A percentile compares a stretch with the other conserved stretches of the same genome.
Evolutionary conservation across 2,113 vertebrate genomes (phyloP).

Genomic region (Nibea coibor): DNA sequence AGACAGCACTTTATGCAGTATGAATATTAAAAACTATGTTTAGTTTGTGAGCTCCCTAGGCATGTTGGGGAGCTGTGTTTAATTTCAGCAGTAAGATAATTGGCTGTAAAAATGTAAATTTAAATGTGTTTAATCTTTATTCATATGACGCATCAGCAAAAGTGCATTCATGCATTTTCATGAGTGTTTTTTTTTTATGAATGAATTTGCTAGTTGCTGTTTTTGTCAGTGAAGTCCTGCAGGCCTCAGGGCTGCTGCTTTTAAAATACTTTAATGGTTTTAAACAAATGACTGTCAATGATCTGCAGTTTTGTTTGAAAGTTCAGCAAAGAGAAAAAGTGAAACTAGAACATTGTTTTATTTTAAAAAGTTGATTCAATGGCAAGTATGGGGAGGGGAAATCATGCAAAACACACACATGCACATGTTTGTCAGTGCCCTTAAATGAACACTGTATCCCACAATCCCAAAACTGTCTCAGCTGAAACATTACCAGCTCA

Average conservation of each 20-base stretch:
- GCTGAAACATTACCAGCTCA: not conserved
- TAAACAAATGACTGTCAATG: not conserved
- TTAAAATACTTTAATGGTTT: not conserved
- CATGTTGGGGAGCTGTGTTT: constrained; percentile 11
- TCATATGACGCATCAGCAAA: constrained; percentile 37
- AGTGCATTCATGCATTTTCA: constrained; percentile 39
- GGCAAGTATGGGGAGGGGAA: no score
- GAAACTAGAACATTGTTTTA: no score
- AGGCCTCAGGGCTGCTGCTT: not conserved
- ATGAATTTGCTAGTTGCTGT: constrained; percentile 3
- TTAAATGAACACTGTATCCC: no score
- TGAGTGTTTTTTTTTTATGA: not conserved
- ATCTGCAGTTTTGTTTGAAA: not conserved
- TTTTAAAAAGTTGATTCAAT: no score
- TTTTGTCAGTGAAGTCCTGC: not conserved
- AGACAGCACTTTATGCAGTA: not conserved
- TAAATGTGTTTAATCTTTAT: constrained; percentile 23
- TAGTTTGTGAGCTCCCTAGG: constrained; percentile 8
- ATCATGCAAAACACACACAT: no score
- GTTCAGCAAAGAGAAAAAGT: no score
- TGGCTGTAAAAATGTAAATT: constrained; percentile 45
- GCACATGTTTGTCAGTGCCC: no score
- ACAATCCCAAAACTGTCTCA: no score
- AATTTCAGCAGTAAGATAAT: constrained; percentile 21
- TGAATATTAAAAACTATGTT: constrained; percentile 19